These are phyloP conservation scores for Acanthoscelides obtectus DNA, from an alignment of 2,888 invertebrate species.

Conservation along the genomic window DNA sequence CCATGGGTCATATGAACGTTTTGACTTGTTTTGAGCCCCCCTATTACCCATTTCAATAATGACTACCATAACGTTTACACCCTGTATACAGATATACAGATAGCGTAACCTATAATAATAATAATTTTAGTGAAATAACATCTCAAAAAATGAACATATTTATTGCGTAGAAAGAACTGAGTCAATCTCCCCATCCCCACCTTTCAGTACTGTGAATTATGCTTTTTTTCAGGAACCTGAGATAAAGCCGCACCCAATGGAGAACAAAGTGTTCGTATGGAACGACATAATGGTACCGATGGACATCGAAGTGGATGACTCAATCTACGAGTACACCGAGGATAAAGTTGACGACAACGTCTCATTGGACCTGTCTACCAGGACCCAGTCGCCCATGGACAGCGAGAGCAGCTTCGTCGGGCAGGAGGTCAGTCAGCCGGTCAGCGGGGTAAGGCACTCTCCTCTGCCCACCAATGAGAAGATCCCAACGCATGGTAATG, in stretches of 20 bases:
- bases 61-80: too few relatives aligned
- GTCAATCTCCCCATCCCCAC: too few relatives aligned
- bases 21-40: too few relatives aligned
- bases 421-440: conserved; percentile 26
- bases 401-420: conserved; percentile 40
- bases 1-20: too few relatives aligned
- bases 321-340: conserved; percentile 42
- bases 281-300: conserved; percentile 58
- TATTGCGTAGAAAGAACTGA: too few relatives aligned
- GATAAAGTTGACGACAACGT: conserved; percentile 43
- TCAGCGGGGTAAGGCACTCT: conserved; percentile 21
- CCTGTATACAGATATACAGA: too few relatives aligned
- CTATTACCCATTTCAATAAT: too few relatives aligned
- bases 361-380: conserved; percentile 41
- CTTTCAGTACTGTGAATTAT: too few relatives aligned
- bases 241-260: conserved; percentile 66
- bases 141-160: too few relatives aligned
- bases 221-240: not conserved
- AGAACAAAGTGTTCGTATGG: conserved; percentile 79
- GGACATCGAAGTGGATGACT: conserved; percentile 41
- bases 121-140: too few relatives aligned
- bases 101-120: too few relatives aligned
- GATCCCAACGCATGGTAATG: conserved; percentile 57
- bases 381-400: conserved; percentile 44
- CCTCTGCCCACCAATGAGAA: conserved; percentile 44